A percentile compares a stretch with the other conserved stretches of the same genome.
Conservation (phyloP, 2,113 vertebrate species). For the Pipra filicauda region DNA sequence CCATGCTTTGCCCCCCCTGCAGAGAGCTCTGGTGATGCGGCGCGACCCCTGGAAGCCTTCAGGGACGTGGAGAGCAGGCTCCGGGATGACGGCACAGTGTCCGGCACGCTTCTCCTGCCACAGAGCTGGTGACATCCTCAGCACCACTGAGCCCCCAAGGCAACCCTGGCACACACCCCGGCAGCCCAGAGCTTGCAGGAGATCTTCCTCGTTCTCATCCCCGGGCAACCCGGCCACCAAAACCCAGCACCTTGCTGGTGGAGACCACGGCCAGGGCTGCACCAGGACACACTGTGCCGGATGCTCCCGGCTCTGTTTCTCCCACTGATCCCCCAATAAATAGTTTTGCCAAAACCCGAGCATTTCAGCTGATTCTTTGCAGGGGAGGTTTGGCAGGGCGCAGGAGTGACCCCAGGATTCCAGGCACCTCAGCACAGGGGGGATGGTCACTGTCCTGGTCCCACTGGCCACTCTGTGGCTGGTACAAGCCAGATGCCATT, state of each 20-base stretch:
- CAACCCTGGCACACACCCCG: neutral
- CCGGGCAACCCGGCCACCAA: neutral
- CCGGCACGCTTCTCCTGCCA: neutral
- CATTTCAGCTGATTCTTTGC: neutral
- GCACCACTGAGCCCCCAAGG: neutral
- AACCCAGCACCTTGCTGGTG: neutral
- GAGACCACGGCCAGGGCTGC: neutral
- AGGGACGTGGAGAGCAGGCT: neutral
- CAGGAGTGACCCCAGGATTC: neutral
- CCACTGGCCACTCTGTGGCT: neutral
- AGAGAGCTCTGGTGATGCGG: neutral
- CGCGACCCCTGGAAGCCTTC: neutral
- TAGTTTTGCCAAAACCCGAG: neutral
- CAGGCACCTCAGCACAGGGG: neutral
- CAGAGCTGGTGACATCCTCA: neutral
- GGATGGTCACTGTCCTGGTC: neutral
- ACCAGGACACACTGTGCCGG: neutral
- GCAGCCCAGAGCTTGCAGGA: neutral
- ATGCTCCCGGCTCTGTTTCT: neutral
- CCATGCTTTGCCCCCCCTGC: neutral
- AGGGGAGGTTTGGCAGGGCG: neutral
- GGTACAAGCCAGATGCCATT: neutral
- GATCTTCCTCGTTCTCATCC: neutral
- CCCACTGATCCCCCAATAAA: neutral
- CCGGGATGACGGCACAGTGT: neutral